Base-by-base conservation (phyloP, 2,797 vertebrate genomes). In the Fratercula arctica region DNA sequence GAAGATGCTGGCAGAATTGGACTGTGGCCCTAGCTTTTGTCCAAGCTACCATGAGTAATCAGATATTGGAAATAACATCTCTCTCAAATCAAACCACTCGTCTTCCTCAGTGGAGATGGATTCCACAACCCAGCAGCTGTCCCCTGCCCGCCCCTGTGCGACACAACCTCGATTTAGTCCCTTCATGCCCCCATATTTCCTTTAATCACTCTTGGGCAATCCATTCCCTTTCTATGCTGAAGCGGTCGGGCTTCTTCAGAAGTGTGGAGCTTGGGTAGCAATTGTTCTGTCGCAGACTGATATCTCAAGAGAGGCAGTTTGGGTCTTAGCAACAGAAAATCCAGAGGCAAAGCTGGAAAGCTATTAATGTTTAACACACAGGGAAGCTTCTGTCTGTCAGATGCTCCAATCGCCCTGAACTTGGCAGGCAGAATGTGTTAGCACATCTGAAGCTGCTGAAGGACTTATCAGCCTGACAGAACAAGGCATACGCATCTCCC, bases 371-470 rank as follows among this genome's bases (percentile, higher is more conserved):
- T 90, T 66, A 88, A 80, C 90, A 92, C 51, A 21, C 33, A 8
- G 91, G 79, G 92, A 93, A 93, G 82, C 75, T 82, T 76, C 93
- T 94, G 93, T 75, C 95, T 97, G 92, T 87, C 94, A 95, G 91
- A 60, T 53, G 39, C 59, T 79, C 79, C 35, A 3, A 64, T 84
- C 77, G 24, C 85, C 83, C 94, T 15, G 37, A 77, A 82, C 82
- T 15, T 80, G 95, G 90, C 94, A 96, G 90, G 94, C 95, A 94
- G 82, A 83, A 89, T 11, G 6, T 83, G 94, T 89, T 80, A 91
- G 85, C 82, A 85, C 87, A 56, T 39, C 85, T 51, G 56, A 39
- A 69, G 69, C 72, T 81, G 78, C 56, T 20, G 78, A 53, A 84
- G 78, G 84, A 35, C 70, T 46, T 24, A 60, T 82, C 93, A 84